Base-by-base conservation (phyloP, 2,113 vertebrate species). In the Corvus cornix region DNA sequence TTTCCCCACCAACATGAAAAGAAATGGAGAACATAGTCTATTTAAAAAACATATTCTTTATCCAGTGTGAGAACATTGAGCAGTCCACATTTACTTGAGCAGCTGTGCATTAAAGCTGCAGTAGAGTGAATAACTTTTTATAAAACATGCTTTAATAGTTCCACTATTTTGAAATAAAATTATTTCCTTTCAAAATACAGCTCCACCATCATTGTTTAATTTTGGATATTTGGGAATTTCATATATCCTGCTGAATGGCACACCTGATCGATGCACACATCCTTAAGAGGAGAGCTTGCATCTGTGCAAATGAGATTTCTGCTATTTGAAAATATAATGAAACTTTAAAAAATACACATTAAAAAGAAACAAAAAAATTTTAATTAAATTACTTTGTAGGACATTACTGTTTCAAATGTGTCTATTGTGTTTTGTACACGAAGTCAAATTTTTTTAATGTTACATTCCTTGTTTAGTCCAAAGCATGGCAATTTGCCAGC, bases 401-500 rank as follows among this genome's bases (percentile, higher is more conserved):
- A 49, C 37, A 63, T 89, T 16, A 67, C 58, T 55, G 78, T 70
- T 92, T 68, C 64, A 84, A 94, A 87, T n/a, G 14, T 14, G 18
- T 53, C 58, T 84, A 48, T 43, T 91, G 70, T 82, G 48, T 73
- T 97, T 84, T 69, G 48, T 83, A 66, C 23, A 51, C 39, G 17
- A 16, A 28, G 14, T 28, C 6, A 44, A 67, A 15, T 56, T 58
- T 56, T 64, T 89, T 41, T 77, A 23, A 72, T 28, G 37, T 87
- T 59, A 69, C 73, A 58, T 30, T 84, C 37, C 85, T 68, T 30
- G 64, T 90, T 96, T 90, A 91, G 87, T 79, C 80, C 75, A 35
- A 66, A 91, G 64, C 22, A 20, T 78, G 94, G 95, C 86, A 75
- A n/a, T 41, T 60, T 66, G 92, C 96, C 94, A 87, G 27, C 13